These are phyloP conservation scores for Cecropterus lyciades DNA, from an alignment of 1,140 invertebrate genomes.

Conservation along the genomic window DNA sequence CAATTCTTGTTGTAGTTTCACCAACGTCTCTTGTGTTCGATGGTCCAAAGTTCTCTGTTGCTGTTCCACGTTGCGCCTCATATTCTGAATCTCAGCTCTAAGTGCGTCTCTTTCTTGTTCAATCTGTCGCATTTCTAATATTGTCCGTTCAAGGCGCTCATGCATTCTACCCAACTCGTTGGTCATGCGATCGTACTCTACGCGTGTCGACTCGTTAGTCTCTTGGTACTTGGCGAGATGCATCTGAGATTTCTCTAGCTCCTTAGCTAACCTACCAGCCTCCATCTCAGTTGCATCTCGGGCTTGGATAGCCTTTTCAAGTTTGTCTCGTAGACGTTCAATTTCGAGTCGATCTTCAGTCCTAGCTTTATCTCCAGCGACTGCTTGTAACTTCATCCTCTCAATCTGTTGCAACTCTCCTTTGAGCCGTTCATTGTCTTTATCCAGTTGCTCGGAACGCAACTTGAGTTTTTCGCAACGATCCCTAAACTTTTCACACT, in stretches of 20 bases:
- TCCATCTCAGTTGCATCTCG: conserved; percentile 93
- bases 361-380: conserved; percentile 86
- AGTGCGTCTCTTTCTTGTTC: conserved; percentile 90
- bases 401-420: conserved; percentile 89
- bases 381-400: conserved; percentile 86
- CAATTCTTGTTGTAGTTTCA: conserved; percentile 88
- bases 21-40: conserved; percentile 87
- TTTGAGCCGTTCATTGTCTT: conserved; percentile 90
- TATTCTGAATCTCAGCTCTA: conserved; percentile 88
- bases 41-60: conserved; percentile 86
- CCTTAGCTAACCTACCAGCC: conserved; percentile 92
- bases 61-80: conserved; percentile 87
- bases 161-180: conserved; percentile 91
- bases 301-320: conserved; percentile 92
- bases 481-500: conserved; percentile 93
- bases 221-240: conserved; percentile 92
- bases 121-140: conserved; percentile 86
- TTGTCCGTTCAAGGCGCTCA: conserved; percentile 89
- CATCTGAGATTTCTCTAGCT: conserved; percentile 93
- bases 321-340: conserved; percentile 92
- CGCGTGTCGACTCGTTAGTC: conserved; percentile 90
- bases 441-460: conserved; percentile 88
- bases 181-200: conserved; percentile 93
- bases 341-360: conserved; percentile 89
- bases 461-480: conserved; percentile 92